Base-by-base conservation (phyloP, 2,888 invertebrate species). In the Neelides folsomi region DNA sequence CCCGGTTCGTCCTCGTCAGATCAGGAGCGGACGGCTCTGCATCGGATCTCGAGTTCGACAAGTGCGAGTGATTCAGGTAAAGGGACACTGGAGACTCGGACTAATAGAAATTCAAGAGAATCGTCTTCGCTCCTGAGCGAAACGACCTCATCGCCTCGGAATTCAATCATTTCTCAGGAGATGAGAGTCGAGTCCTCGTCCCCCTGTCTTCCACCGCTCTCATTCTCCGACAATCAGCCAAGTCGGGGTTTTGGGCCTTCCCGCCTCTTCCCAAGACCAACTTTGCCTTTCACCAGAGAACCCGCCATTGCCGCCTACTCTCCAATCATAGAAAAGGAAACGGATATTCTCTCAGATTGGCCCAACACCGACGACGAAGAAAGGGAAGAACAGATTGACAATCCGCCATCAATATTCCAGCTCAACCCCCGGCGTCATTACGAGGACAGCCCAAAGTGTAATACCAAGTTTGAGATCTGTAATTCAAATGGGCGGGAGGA, bases 311-410 rank as follows among this genome's bases (percentile, higher is more conserved):
- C 51, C 51, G 27, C 46, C 46, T 34, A 51, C 41, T 51, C 41
- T 35, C 46, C 39, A 44, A 44, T 43, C 35, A 45, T 47, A 8
- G 51, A 51, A 13, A 53, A 53, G 27, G 55, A 55, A 39, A 56
- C 53, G 18, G 64, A 64, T 39, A 64, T 64, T 45, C 50, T 64
- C 9, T 61, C 61, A 41, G 64, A 64, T 49, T 64, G 64, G 64
- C 57, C 58, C 10, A 55, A 58, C 15, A 61, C 60, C 2, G 61
- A 59, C 36, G 49, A 53, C 40, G 58, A 59, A 15, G 62, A 63
- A 20, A 58, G 51, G 10, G 53, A 52, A 13, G 59, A 59, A 44
- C 55, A 54, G 34, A 46, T 53, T 9, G 59, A 59, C 41, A 55
- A 27, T 27, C 27, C 27, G 27, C 4, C 3, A 27, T 27, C 27